Evolutionary conservation across 1,140 invertebrate genomes (phyloP).

Genomic region (Drosophila persimilis): DNA sequence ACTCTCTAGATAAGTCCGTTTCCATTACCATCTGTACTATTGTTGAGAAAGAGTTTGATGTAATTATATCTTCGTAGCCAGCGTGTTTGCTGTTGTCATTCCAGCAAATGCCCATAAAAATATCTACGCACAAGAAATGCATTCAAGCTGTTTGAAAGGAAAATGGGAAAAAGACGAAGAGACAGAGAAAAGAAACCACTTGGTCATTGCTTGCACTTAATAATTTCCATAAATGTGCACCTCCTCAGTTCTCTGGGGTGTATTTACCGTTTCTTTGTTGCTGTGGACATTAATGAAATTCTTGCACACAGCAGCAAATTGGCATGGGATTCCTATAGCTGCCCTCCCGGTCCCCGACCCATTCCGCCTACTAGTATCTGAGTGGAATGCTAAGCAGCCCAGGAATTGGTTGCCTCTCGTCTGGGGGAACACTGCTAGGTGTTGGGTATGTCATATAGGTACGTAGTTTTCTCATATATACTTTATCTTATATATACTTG

Average conservation of each 20-base stretch:
- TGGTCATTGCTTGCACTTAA: constrained; percentile 45
- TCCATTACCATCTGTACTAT: not conserved
- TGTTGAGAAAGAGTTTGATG: not conserved
- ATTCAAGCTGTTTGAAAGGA: constrained; percentile 29
- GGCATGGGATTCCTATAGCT: constrained; percentile 15
- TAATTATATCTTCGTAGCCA: not conserved
- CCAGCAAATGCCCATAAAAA: constrained; percentile 35
- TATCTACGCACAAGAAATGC: constrained; percentile 34
- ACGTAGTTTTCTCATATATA: too few relatives aligned
- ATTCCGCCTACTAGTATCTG: constrained; percentile 30
- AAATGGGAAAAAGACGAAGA: not conserved
- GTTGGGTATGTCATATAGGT: not conserved
- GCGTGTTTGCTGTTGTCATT: constrained; percentile 6
- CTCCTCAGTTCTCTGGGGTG: constrained; percentile 37
- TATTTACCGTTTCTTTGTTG: constrained; percentile 43
- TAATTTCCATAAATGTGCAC: constrained; percentile 59
- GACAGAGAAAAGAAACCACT: constrained; percentile 20
- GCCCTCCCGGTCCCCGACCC: not conserved
- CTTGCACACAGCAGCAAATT: constrained; percentile 56
- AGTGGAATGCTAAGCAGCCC: constrained; percentile 60
- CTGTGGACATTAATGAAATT: constrained; percentile 44
- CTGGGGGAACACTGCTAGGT: constrained; percentile 12
- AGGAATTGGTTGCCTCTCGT: too few relatives aligned
- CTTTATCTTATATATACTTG: too few relatives aligned
- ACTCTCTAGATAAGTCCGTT: not conserved